Evolutionary conservation across 1,140 invertebrate genomes (phyloP).

Genomic region (Aphelenchoides avenae): DNA sequence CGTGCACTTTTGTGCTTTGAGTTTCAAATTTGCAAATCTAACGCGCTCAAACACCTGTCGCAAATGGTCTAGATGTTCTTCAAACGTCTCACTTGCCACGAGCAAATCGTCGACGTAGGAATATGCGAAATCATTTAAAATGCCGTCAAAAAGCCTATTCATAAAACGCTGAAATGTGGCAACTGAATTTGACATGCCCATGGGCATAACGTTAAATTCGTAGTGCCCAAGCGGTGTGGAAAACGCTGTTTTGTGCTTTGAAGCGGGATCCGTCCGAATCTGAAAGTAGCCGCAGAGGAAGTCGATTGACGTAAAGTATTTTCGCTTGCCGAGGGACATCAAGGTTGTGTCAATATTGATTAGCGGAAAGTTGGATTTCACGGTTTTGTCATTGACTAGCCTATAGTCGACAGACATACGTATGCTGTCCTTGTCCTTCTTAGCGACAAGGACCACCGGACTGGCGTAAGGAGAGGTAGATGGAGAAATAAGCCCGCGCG

Average conservation of each 20-base stretch:
- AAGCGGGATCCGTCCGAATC: conserved; percentile 20
- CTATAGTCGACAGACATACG: conserved; percentile 63
- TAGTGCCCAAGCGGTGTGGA: conserved; percentile 50
- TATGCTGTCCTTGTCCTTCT: conserved; percentile 62
- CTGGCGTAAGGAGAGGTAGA: conserved; percentile 62
- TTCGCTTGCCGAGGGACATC: conserved; percentile 46
- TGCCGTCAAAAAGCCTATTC: conserved; percentile 55
- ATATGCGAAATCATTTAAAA: conserved; percentile 36
- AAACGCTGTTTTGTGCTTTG: conserved; percentile 39
- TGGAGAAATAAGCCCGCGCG: conserved; percentile 38
- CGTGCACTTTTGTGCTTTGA: conserved; percentile 48
- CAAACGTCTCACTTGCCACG: conserved; percentile 35
- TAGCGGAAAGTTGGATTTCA: conserved; percentile 63
- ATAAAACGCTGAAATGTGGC: conserved; percentile 64
- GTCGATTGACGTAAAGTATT: conserved; percentile 59
- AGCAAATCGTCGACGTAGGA: conserved; percentile 64
- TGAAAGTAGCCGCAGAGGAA: conserved; percentile 36
- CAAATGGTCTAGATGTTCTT: conserved; percentile 49
- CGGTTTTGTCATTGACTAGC: conserved; percentile 60
- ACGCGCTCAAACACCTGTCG: conserved; percentile 42
- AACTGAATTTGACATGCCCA: conserved; percentile 61
- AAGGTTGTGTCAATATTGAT: conserved; percentile 63
- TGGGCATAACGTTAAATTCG: conserved; percentile 61
- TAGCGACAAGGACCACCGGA: conserved; percentile 63
- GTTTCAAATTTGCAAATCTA: conserved; percentile 41